These are phyloP conservation scores for Heteractis magnifica DNA, from an alignment of 92 coral and sea anemone genomes.

Conservation along the genomic window DNA sequence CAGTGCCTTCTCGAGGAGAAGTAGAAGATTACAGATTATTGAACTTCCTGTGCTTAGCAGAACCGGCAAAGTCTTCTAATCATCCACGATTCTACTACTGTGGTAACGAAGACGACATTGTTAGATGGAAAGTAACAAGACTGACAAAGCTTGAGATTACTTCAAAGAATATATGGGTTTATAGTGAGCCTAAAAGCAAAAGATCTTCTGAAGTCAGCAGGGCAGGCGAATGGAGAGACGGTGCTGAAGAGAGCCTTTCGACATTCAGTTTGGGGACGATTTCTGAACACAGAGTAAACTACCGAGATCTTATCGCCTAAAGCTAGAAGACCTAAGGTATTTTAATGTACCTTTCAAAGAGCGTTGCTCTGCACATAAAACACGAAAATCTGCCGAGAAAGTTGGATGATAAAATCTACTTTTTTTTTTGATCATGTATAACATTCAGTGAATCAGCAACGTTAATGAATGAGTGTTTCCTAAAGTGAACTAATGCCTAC, in stretches of 20 bases:
- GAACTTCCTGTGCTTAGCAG: neutral
- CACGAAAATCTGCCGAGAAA: neutral
- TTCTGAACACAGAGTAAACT: neutral
- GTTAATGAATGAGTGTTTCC: too few species aligned
- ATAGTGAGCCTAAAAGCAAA: neutral
- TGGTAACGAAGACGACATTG: neutral
- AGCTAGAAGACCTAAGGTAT: neutral
- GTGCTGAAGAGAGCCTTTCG: neutral
- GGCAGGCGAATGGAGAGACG: neutral
- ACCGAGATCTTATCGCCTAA: neutral
- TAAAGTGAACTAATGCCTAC: too few species aligned
- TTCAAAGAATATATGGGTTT: neutral
- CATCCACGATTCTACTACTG: neutral
- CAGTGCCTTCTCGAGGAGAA: neutral
- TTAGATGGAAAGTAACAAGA: too few species aligned
- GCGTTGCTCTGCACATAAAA: neutral
- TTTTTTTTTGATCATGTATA: neutral
- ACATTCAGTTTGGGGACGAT: slow-evolving; percentile 10
- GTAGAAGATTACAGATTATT: neutral
- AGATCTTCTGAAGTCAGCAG: neutral
- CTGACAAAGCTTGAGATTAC: neutral
- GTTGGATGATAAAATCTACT: neutral
- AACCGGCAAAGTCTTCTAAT: neutral
- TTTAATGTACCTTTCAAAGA: neutral
- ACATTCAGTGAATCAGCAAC: too few species aligned